Conservation (phyloP, 2,888 invertebrate genomes). For the Campaea margaritaria region DNA sequence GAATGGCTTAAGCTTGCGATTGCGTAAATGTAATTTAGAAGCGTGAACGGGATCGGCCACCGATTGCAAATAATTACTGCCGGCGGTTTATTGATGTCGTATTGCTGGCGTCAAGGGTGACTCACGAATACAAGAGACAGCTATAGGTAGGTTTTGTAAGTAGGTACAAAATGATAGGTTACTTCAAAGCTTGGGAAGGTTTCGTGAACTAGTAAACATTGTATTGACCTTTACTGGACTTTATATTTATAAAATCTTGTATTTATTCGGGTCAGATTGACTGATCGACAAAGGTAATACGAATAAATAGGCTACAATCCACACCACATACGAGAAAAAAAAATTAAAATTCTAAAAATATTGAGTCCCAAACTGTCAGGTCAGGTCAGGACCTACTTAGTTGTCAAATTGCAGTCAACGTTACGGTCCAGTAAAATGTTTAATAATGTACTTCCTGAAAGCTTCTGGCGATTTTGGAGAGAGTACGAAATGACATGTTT, state of each 20-base stretch:
- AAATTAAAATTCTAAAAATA: too few relatives aligned
- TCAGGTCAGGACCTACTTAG: too few relatives aligned
- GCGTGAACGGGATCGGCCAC: slow-evolving; percentile 36
- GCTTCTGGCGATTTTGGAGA: too few relatives aligned
- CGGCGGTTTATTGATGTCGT: slow-evolving; percentile 31
- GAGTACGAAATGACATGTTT: too few relatives aligned
- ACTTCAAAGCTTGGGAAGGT: slow-evolving; percentile 1
- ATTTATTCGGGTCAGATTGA: slow-evolving; percentile 3
- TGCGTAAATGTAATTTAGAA: slow-evolving; percentile 33
- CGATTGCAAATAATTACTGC: slow-evolving; percentile 33
- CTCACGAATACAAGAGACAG: slow-evolving; percentile 6
- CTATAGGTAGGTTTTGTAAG: too few relatives aligned
- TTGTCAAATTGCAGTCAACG: too few relatives aligned
- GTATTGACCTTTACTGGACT: not conserved
- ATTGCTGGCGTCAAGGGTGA: slow-evolving; percentile 19
- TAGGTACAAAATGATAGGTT: not conserved
- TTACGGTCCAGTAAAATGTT: too few relatives aligned
- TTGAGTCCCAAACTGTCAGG: too few relatives aligned
- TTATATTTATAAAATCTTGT: slow-evolving; percentile 3
- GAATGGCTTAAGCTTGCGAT: slow-evolving; percentile 24
- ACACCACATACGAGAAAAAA: too few relatives aligned
- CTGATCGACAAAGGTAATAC: not conserved
- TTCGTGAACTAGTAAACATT: not conserved
- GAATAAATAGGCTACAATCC: too few relatives aligned
- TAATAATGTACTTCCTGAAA: too few relatives aligned